Conservation (phyloP, 2,113 vertebrate species). For the Malurus elegans region DNA sequence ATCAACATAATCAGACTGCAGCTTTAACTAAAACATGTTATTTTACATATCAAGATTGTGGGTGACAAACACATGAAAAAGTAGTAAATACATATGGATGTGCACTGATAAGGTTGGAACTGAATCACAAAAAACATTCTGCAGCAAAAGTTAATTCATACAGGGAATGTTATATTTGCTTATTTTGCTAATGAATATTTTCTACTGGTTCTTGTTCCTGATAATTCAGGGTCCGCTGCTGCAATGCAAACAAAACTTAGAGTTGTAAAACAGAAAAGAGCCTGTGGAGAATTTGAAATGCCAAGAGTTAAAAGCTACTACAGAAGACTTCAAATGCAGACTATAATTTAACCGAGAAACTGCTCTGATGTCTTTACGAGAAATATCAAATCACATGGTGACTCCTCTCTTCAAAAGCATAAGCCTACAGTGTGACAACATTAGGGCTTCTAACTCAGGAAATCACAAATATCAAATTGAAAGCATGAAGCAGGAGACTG, state of each 20-base stretch:
- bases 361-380: background rate
- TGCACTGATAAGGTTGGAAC: background rate
- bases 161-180: accelerated
- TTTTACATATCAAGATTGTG: background rate
- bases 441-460: background rate
- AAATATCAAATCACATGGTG: background rate
- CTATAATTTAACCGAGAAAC: background rate
- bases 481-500: background rate
- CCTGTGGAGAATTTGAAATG: background rate
- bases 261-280: background rate
- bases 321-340: background rate
- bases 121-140: background rate
- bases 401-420: background rate
- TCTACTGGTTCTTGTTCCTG: background rate
- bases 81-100: background rate
- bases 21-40: background rate
- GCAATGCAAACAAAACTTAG: background rate
- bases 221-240: background rate
- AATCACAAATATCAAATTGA: background rate
- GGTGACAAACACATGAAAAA: background rate
- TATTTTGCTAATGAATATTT: background rate
- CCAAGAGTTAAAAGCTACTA: background rate
- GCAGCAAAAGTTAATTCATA: accelerated
- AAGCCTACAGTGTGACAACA: background rate
- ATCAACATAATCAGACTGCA: background rate